phyloP scores from a whole-genome alignment of 2,888 invertebrate species.

The Daptonema setosum region DNA sequence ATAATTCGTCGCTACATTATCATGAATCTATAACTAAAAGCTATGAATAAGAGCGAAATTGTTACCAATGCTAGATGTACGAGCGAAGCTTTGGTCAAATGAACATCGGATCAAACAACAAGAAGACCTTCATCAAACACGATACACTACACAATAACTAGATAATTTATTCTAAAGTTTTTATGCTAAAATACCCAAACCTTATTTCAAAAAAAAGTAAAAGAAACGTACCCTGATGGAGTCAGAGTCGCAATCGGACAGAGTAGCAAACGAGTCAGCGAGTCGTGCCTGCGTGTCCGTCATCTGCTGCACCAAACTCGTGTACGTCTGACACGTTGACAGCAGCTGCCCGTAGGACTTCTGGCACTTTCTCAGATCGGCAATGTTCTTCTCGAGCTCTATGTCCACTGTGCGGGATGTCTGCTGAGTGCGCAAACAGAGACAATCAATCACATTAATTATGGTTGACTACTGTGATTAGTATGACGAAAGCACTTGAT shows the following conservation, averaged over 20 bases:
- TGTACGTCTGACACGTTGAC: slow-evolving; percentile 58
- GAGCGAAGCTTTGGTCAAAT: too few relatives aligned
- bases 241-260: not conserved
- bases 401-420: slow-evolving; percentile 34
- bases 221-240: not conserved
- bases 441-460: not conserved
- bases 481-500: not conserved
- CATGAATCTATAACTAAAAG: too few relatives aligned
- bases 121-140: too few relatives aligned
- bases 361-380: slow-evolving; percentile 31
- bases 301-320: slow-evolving; percentile 66
- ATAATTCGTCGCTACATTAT: not conserved
- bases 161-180: too few relatives aligned
- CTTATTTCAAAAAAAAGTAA: too few relatives aligned
- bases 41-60: too few relatives aligned
- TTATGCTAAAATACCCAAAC: too few relatives aligned
- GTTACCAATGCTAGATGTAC: too few relatives aligned
- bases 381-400: slow-evolving; percentile 82
- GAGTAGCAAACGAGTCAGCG: not conserved
- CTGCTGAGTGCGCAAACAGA: slow-evolving; percentile 11
- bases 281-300: slow-evolving; percentile 44
- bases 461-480: not conserved
- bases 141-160: too few relatives aligned
- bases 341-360: slow-evolving; percentile 46
- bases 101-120: too few relatives aligned